These are phyloP conservation scores for Procavia capensis DNA, from an alignment of 2,113 vertebrate species.

Conservation along the genomic window DNA sequence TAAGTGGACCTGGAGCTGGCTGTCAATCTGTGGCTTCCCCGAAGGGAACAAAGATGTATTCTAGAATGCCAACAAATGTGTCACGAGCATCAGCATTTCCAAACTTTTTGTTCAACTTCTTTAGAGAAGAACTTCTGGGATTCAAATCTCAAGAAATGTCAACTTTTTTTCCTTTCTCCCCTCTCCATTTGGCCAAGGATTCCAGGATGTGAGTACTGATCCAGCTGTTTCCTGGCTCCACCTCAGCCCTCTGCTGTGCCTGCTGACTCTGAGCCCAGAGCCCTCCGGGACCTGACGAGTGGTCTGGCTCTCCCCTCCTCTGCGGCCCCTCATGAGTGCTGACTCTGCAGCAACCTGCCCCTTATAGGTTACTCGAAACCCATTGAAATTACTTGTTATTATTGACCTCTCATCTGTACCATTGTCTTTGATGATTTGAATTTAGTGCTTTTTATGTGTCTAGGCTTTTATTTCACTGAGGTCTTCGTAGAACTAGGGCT, in stretches of 20 bases:
- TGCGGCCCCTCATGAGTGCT: too few species aligned
- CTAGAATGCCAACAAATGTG: not conserved
- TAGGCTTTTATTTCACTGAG: not conserved
- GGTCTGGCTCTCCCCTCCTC: not conserved
- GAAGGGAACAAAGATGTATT: not conserved
- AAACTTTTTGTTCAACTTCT: not conserved
- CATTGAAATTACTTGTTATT: not conserved
- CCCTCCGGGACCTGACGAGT: fast-evolving
- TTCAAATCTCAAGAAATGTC: not conserved
- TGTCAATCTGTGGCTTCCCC: not conserved
- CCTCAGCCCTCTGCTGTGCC: not conserved
- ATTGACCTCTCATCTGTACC: too few species aligned
- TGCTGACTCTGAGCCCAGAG: fast-evolving
- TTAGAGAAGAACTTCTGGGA: not conserved
- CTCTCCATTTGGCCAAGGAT: not conserved
- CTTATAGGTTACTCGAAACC: not conserved
- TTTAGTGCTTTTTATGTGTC: not conserved
- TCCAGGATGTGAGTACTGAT: not conserved
- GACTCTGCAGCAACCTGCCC: not conserved
- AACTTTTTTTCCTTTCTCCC: not conserved
- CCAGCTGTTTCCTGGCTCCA: not conserved
- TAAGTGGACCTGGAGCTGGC: not conserved
- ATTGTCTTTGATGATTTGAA: not conserved
- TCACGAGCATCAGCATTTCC: not conserved
- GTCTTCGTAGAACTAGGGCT: not conserved